These are phyloP conservation scores for Chrysotoxum bicinctum DNA, from an alignment of 2,888 invertebrate genomes.

Conservation along the genomic window DNA sequence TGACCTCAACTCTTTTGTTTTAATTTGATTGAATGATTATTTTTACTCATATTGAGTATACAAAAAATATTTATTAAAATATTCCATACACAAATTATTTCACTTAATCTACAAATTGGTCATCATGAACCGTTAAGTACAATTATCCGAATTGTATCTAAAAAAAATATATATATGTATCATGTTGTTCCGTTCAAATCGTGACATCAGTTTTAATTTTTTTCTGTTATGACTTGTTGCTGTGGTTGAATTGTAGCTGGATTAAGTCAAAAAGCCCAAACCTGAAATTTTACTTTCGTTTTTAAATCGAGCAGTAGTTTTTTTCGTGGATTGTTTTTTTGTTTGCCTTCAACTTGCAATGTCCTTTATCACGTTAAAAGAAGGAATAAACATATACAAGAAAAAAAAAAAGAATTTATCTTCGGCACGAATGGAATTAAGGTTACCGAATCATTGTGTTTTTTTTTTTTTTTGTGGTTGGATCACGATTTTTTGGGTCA, in stretches of 20 bases:
- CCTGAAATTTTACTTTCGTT: slow-evolving; percentile 68
- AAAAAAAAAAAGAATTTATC: neutral
- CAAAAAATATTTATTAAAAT: neutral
- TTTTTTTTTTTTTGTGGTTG: slow-evolving; percentile 12
- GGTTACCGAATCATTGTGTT: slow-evolving; percentile 47
- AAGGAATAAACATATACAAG: neutral
- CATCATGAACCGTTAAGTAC: neutral
- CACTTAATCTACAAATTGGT: neutral
- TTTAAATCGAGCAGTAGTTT: slow-evolving; percentile 48
- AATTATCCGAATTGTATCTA: neutral
- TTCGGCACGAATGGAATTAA: slow-evolving; percentile 33
- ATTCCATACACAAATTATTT: neutral
- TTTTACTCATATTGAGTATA: neutral
- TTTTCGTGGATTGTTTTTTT: slow-evolving; percentile 15
- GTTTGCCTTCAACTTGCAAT: slow-evolving; percentile 48
- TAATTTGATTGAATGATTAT: neutral
- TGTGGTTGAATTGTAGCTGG: neutral
- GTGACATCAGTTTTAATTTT: slow-evolving; percentile 45
- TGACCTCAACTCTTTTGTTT: slow-evolving; percentile 38
- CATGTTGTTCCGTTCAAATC: slow-evolving; percentile 23
- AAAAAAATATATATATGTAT: slow-evolving; percentile 1
- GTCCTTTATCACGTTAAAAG: slow-evolving; percentile 47
- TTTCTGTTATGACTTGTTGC: neutral
- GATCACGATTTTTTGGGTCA: slow-evolving; percentile 60
- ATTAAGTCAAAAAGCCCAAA: slow-evolving; percentile 44